These are phyloP conservation scores for Alexandromys fortis DNA, from an alignment of 2,113 vertebrate genomes.

Conservation along the genomic window DNA sequence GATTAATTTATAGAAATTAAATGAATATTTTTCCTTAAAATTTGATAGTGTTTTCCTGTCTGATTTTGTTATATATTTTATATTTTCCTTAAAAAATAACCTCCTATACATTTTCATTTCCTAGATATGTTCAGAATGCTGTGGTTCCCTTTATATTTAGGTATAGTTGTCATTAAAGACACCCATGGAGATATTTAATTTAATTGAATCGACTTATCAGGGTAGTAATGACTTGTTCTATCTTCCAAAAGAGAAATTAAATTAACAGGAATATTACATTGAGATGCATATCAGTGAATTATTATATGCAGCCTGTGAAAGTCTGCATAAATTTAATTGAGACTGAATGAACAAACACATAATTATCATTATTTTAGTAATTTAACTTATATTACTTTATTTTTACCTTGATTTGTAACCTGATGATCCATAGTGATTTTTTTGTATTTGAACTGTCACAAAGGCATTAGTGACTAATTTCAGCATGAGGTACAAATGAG, in stretches of 20 bases:
- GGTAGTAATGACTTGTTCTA: conserved; percentile 69
- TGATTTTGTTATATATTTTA: not conserved
- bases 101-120: conserved; percentile 53
- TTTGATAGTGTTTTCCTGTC: not conserved
- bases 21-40: conserved; percentile 46
- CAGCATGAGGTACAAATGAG: not conserved
- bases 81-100: conserved; percentile 41
- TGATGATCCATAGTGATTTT: not conserved
- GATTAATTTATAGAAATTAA: conserved; percentile 66
- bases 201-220: conserved; percentile 73
- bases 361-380: not conserved
- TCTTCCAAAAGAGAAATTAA: conserved; percentile 30
- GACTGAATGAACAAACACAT: not conserved
- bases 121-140: conserved; percentile 70
- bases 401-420: not conserved
- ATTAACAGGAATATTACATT: conserved; percentile 5
- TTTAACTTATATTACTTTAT: not conserved
- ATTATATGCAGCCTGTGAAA: not conserved
- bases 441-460: not conserved
- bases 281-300: not conserved
- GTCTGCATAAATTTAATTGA: not conserved
- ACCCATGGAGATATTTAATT: conserved; percentile 72
- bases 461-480: conserved; percentile 19
- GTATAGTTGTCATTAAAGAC: conserved; percentile 59
- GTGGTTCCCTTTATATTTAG: conserved; percentile 71